Conservation (phyloP, 1,140 invertebrate genomes). For the Nylanderia fulva region DNA sequence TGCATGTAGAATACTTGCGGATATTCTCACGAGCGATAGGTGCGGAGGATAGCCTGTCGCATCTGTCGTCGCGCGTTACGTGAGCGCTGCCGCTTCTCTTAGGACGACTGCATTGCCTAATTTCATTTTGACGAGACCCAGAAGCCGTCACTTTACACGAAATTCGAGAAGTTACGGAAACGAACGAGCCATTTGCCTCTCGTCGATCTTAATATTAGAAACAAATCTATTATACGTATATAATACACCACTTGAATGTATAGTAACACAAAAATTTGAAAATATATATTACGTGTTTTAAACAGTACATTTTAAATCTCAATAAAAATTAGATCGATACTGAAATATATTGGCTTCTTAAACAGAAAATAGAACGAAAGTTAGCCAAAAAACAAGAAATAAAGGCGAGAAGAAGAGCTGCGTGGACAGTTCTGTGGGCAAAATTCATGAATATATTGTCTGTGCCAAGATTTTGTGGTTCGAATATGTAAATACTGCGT, state of each 20-base stretch:
- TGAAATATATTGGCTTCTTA: neutral
- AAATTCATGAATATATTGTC: constrained; percentile 73
- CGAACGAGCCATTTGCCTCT: neutral
- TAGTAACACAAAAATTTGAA: neutral
- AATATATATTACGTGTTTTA: neutral
- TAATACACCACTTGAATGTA: neutral
- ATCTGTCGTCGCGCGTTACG: constrained; percentile 71
- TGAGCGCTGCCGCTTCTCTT: constrained; percentile 8
- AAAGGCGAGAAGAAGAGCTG: constrained; percentile 29
- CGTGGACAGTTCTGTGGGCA: constrained; percentile 70
- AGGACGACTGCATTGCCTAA: constrained; percentile 63
- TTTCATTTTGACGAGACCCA: constrained; percentile 71
- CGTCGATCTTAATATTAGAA: neutral
- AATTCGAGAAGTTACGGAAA: constrained; percentile 58
- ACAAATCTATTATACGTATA: neutral
- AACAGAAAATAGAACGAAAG: constrained; percentile 5
- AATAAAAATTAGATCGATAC: neutral
- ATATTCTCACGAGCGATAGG: constrained; percentile 78
- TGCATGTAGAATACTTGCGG: constrained; percentile 85
- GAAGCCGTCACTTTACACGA: constrained; percentile 57
- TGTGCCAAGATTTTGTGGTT: constrained; percentile 54
- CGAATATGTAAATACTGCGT: constrained; percentile 56
- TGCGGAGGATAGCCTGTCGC: constrained; percentile 60
- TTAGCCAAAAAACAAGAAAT: constrained; percentile 19
- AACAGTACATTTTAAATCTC: neutral